Percentiles rank a stretch among this genome's conserved stretches.
These are phyloP conservation scores for Oncorhynchus masou DNA, from an alignment of 2,113 vertebrate genomes.

Conservation along the genomic window DNA sequence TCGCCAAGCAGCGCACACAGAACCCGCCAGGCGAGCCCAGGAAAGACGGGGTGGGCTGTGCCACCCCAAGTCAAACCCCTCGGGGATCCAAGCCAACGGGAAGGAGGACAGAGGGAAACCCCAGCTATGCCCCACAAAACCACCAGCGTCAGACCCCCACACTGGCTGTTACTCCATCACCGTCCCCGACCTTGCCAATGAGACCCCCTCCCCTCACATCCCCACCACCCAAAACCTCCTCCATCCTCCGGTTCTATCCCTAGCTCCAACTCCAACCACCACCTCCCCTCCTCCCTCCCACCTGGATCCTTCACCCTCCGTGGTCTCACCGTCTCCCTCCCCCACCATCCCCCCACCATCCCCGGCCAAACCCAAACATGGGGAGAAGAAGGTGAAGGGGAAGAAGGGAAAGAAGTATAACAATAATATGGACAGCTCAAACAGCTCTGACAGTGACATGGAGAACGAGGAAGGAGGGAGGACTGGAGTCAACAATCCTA, in stretches of 20 bases:
- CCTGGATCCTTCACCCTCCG: slow-evolving; percentile 38
- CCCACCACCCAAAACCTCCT: slow-evolving; percentile 62
- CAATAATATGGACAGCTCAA: slow-evolving; percentile 69
- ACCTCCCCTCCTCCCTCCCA: slow-evolving; percentile 36
- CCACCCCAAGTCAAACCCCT: slow-evolving; percentile 51
- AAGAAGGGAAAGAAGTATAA: slow-evolving; percentile 63
- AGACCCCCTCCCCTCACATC: slow-evolving; percentile 20
- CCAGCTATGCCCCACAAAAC: slow-evolving; percentile 56
- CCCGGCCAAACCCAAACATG: slow-evolving; percentile 33
- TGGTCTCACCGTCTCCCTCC: slow-evolving; percentile 23
- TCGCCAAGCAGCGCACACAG: slow-evolving; percentile 84
- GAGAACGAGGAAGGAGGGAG: slow-evolving; percentile 64
- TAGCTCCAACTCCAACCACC: slow-evolving; percentile 43
- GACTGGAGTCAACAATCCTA: slow-evolving; percentile 47
- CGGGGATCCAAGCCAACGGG: slow-evolving; percentile 65
- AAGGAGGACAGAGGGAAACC: slow-evolving; percentile 60
- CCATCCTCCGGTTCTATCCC: slow-evolving; percentile 60
- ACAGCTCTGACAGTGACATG: slow-evolving; percentile 64
- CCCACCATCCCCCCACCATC: slow-evolving; percentile 28
- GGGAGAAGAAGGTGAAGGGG: slow-evolving; percentile 50
- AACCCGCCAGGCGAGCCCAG: slow-evolving; percentile 73
- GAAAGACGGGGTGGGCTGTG: slow-evolving; percentile 59
- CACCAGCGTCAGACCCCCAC: slow-evolving; percentile 63
- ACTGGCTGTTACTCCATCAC: slow-evolving; percentile 63
- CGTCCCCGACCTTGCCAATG: slow-evolving; percentile 24